Evolutionary conservation across 2,113 vertebrate species (phyloP), one percentile per base, ranked within the genome.

Genomic region (Ciconia stormi): DNA sequence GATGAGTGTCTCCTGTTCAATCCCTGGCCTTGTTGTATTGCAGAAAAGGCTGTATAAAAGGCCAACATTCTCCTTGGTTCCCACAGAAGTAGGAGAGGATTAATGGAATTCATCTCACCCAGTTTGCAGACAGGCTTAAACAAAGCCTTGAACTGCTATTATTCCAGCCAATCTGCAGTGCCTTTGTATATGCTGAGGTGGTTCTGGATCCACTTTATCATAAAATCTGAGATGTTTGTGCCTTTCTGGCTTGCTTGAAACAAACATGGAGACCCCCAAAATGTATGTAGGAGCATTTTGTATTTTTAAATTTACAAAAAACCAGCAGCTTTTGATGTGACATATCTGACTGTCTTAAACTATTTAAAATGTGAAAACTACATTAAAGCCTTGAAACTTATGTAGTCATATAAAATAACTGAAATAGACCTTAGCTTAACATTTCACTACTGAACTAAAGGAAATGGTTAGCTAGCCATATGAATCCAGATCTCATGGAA

Each of bases 111-210:
- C 73, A 82, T 95, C 89, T 65, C 87, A 91, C 69, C 83, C 52
- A 22, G 16, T 62, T 44, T 84, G 56, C 69, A 94, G 89, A 32
- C 89, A 92, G 86, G 95, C 86, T 92, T 90, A 78, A 89, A 92
- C 92, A 97, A 89, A 96, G 86, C 69, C 49, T 77, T 30, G 69
- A 44, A 59, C 69, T 0, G 2, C 82, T 94, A 40, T 53, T 87
- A 71, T 74, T 87, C 55, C 80, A 71, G 42, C 20, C 72, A 52
- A 3, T 74, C 63, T 81, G 63, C 76, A 78, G 56, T 15, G 62
- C 32, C 38, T 88, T 83, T 81, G 32, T 77, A 13, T 26, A 6
- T n/a, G 40, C 50, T 78, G 90, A 83, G 38, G 56, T 89, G 34
- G n/a, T 81, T 94, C 76, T 95, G 0, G 0, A 70, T 27, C n/a